Conservation (phyloP, 2,113 vertebrate species). For the Oreocharis arfaki region DNA sequence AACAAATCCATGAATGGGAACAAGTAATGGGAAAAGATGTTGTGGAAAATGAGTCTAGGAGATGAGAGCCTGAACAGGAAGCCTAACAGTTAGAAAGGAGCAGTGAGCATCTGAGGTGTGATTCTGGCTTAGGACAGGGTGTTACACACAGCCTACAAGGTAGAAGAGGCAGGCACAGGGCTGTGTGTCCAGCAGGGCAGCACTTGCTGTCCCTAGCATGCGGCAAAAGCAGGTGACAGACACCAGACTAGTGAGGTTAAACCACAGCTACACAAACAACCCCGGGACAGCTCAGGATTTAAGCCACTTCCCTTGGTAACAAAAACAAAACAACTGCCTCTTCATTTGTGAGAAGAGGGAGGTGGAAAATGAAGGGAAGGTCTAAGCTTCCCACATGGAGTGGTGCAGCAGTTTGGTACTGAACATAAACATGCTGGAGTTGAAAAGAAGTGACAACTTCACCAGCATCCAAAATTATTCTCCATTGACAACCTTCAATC, state of each 20-base stretch:
- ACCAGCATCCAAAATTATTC: neutral
- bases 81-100: neutral
- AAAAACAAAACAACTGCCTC: neutral
- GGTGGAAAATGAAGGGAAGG: neutral
- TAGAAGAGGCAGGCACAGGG: neutral
- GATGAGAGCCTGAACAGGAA: neutral
- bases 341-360: neutral
- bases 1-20: neutral
- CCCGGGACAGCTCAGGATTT: neutral
- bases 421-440: neutral
- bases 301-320: neutral
- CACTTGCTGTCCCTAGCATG: accelerated
- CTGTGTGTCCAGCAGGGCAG: neutral
- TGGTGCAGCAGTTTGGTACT: neutral
- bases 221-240: neutral
- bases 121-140: neutral
- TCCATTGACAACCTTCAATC: neutral
- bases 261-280: neutral
- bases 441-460: neutral
- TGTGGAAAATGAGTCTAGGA: neutral
- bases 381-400: neutral
- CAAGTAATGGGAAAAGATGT: neutral
- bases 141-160: neutral
- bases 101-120: neutral
- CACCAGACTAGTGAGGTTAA: neutral